phyloP scores from a whole-genome alignment of 1,140 invertebrate genomes.

The Drosophila watanabei region DNA sequence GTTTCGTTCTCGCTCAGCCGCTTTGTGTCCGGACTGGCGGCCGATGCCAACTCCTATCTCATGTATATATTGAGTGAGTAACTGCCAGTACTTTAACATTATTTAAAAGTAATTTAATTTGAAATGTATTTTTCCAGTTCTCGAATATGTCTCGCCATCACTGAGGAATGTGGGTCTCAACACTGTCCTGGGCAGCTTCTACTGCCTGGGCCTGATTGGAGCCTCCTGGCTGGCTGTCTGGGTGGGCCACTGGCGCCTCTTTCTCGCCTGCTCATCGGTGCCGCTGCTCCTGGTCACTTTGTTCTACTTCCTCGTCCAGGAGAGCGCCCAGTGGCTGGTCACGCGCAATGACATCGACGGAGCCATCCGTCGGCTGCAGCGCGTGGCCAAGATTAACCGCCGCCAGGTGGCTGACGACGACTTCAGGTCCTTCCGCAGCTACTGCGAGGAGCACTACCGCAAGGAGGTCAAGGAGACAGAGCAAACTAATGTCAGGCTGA shows the following conservation, averaged over 20 bases:
- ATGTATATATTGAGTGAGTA: conserved; percentile 88
- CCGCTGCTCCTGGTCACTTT: conserved; percentile 85
- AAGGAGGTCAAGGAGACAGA: conserved; percentile 64
- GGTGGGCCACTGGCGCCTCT: conserved; percentile 86
- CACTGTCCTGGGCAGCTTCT: conserved; percentile 87
- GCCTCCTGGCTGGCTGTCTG: conserved; percentile 87
- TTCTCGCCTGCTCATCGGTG: conserved; percentile 86
- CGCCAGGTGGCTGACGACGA: conserved; percentile 84
- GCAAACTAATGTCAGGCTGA: conserved; percentile 74
- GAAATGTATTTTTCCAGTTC: conserved; percentile 75
- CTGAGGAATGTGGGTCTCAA: conserved; percentile 87
- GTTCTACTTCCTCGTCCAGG: conserved; percentile 87
- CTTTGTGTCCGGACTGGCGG: conserved; percentile 87
- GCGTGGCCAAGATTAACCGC: conserved; percentile 87
- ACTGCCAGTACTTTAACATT: neutral
- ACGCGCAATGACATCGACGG: conserved; percentile 87
- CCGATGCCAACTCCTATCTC: conserved; percentile 88
- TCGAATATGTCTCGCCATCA: conserved; percentile 87
- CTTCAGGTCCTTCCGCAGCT: conserved; percentile 85
- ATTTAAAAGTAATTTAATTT: neutral
- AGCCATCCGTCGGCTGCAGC: conserved; percentile 86
- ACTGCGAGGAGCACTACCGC: conserved; percentile 65
- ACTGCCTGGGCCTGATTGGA: conserved; percentile 86
- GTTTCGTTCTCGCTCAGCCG: conserved; percentile 86
- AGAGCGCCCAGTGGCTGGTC: conserved; percentile 88